Base-by-base conservation (phyloP, 2,113 vertebrate genomes). In the cat (Felis catus) region DNA sequence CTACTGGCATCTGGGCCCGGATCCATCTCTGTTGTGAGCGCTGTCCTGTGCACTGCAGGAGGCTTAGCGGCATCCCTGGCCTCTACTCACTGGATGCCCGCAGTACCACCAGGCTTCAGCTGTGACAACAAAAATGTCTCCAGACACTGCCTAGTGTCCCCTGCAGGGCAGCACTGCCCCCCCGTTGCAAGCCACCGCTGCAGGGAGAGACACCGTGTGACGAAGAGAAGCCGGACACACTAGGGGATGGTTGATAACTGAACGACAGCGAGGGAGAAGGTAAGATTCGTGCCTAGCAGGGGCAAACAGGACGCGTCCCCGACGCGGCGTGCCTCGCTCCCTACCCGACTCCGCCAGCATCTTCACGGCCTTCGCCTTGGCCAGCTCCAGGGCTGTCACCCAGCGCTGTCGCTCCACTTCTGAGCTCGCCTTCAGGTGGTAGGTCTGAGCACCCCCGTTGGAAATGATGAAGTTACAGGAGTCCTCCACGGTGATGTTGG, bases 391-490 rank as follows among this genome's bases (percentile, higher is more conserved):
- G 27, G 99, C 99, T 0, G 99, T 99, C 98, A 99, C 99, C 99
- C 99, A 99, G 78, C 99, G 99, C 94, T 99, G 99, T 36, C 99
- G 98, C 97, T 99, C 99, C 74, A 99, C 99, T 96, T 99, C 99
- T 0, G 99, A 99, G 98, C 99, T 99, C 73, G 99, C 99, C 97
- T 99, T 99, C 92, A 99, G 98, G 97, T 99, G 99, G 97, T 99
- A 99, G 41, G 99, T 99, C 98, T 99, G 99, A 0, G 99, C 99
- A 0, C 99, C 99, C 0, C 99, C 99, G 0, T 99, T 99, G 91
- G 99, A 99, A 97, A 99, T 99, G 82, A 99, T 99, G 96, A 99
- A 99, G 97, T 99, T 99, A 92, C 99, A 99, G 0, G 99, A 99
- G 91, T 99, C 99, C 97, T 99, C 99, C 97, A 99, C 99, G 0